phyloP scores from a whole-genome alignment of 2,113 vertebrate species.

The Antechinus stuartii region DNA sequence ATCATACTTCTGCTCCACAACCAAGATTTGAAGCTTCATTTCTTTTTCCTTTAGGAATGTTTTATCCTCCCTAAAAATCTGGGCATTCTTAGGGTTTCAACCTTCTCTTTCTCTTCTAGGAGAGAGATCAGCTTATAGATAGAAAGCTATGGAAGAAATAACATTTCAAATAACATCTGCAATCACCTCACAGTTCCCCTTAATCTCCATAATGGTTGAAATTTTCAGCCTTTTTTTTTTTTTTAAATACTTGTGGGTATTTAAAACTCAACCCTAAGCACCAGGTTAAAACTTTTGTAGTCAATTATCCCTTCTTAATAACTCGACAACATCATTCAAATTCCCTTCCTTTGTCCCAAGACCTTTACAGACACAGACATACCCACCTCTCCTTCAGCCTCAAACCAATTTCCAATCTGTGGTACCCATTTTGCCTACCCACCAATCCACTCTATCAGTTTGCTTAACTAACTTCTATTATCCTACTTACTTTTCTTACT shows the following conservation, averaged over 20 bases:
- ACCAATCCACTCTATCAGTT: neutral
- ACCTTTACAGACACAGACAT: neutral
- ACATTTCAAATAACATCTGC: no score
- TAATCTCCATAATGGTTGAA: neutral
- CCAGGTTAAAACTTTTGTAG: neutral
- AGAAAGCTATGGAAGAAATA: neutral
- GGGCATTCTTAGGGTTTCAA: neutral
- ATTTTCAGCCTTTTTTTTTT: neutral
- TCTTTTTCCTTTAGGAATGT: neutral
- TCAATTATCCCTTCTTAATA: neutral
- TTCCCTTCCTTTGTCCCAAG: neutral
- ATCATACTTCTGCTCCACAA: neutral
- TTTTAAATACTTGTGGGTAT: neutral
- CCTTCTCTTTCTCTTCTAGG: neutral
- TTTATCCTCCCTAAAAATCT: neutral
- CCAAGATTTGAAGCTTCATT: neutral
- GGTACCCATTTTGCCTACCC: neutral
- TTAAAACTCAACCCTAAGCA: neutral
- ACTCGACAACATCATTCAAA: neutral
- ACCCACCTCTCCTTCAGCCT: neutral
- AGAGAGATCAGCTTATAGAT: neutral
- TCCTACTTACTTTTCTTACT: neutral
- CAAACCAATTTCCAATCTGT: neutral
- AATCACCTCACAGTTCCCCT: neutral
- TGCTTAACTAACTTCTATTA: neutral